Conservation (phyloP, 2,113 vertebrate genomes). For the Fulica atra region DNA sequence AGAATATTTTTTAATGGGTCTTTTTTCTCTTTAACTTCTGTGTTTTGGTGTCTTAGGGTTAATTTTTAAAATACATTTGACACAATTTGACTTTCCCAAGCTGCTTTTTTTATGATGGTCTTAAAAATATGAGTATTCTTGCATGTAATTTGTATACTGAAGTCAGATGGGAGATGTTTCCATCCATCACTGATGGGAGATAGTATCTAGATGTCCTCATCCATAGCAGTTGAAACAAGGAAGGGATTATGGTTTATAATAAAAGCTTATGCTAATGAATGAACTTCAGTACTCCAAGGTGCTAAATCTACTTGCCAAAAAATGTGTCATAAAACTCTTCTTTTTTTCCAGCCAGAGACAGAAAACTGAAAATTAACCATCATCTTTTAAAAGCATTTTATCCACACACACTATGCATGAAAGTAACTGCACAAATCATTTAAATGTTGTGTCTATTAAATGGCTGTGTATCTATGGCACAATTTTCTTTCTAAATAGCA, state of each 20-base stretch:
- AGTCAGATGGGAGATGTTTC: not conserved
- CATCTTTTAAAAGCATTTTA: not conserved
- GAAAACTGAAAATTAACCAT: constrained; percentile 42
- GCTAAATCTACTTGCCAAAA: constrained; percentile 42
- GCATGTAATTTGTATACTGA: not conserved
- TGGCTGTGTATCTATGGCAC: not conserved
- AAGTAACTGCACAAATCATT: not conserved
- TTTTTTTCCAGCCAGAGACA: not conserved
- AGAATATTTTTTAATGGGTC: rapidly evolving
- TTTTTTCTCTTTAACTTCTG: not conserved
- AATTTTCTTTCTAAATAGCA: not conserved
- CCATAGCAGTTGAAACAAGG: not conserved
- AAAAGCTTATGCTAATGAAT: constrained; percentile 49
- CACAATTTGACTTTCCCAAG: not conserved
- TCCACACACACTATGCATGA: not conserved
- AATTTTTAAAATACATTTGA: not conserved
- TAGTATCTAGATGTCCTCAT: not conserved
- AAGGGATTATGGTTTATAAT: not conserved
- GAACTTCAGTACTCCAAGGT: constrained; percentile 19
- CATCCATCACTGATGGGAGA: not conserved
- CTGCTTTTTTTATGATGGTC: not conserved
- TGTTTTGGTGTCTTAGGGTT: not conserved
- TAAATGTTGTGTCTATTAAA: constrained; percentile 20
- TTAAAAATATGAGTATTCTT: not conserved
- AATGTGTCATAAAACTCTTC: constrained; percentile 24